Base-by-base conservation (phyloP, 2,113 vertebrate species). In the Edolisoma coerulescens region DNA sequence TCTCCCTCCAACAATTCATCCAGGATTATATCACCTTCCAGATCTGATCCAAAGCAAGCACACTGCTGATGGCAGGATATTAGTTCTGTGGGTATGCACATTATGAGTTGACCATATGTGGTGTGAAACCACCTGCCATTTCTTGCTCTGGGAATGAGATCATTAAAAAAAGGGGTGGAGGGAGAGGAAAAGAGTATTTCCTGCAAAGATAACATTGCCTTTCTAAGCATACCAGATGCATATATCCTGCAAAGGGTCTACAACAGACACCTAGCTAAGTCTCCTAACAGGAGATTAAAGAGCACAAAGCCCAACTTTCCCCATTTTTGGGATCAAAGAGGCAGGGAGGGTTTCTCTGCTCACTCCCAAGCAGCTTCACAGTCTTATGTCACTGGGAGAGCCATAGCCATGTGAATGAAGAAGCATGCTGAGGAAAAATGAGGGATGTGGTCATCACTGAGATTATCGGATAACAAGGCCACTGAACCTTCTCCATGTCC, bases 121-220 rank as follows among this genome's bases (percentile, higher is more conserved):
- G 80, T 73, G 91, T 45, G 89, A 96, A 96, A 47, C 42, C 80
- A 94, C 87, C 73, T 93, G 95, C 73, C 64, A 59, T 54, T 80
- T 77, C 54, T 86, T 65, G 32, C 39, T 81, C 76, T 89, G 69
- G 64, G 77, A 84, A 89, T 59, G 64, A 94, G 86, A 77, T 90
- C 13, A 88, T 73, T 88, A 9, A 21, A 80, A 60, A 65, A 71
- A 19, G 24, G 35, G 45, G 21, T 63, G 57, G 70, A 60, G 71
- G 30, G 35, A 92, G 75, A 76, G 67, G 71, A 86, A 88, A 90
- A 85, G 30, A 50, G 27, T 50, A 52, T 93, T 93, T 95, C 83
- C 70, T 90, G 41, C 83, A 85, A 47, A 83, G 74, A 56, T 5
- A 68, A 2, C 23, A 27, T 47, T 5, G 5, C 47, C 18, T 87